These are phyloP conservation scores for Scopus umbretta DNA, from an alignment of 2,113 vertebrate species.

Conservation along the genomic window DNA sequence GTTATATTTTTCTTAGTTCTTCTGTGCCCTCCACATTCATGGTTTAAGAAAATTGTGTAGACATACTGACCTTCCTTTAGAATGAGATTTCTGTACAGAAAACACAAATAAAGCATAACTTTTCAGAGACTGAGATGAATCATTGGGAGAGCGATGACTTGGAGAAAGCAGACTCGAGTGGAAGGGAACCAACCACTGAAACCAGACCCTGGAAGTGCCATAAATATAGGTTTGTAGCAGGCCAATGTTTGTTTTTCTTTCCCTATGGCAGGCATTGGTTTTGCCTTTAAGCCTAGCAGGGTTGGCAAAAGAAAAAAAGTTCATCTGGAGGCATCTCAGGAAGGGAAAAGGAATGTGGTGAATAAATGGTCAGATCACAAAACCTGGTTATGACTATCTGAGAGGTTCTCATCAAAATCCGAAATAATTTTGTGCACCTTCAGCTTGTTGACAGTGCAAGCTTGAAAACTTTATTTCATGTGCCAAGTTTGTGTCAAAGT, in stretches of 20 bases:
- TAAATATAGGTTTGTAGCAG: not conserved
- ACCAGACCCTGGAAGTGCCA: not conserved
- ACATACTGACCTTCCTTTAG: not conserved
- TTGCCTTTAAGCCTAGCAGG: not conserved
- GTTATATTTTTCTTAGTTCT: not conserved
- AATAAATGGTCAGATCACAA: slow-evolving; percentile 36
- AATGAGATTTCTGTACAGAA: not conserved
- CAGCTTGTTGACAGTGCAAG: not conserved
- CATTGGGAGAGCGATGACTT: not conserved
- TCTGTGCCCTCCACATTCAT: not conserved
- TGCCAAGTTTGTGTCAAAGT: slow-evolving; percentile 29
- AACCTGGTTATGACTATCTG: slow-evolving; percentile 5
- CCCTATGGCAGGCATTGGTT: not conserved
- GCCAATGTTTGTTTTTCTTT: not conserved
- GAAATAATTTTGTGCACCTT: slow-evolving; percentile 30
- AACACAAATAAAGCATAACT: not conserved
- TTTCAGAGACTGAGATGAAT: not conserved
- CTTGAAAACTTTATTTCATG: slow-evolving; percentile 4
- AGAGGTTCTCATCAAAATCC: slow-evolving; percentile 26
- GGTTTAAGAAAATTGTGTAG: not conserved
- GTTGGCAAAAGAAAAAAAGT: not conserved
- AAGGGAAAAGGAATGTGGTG: not conserved
- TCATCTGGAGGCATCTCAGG: not conserved
- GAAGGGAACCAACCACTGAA: slow-evolving; percentile 15
- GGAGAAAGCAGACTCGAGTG: slow-evolving; percentile 2